phyloP scores from a whole-genome alignment of 2,888 invertebrate species.

The Melieria picta region DNA sequence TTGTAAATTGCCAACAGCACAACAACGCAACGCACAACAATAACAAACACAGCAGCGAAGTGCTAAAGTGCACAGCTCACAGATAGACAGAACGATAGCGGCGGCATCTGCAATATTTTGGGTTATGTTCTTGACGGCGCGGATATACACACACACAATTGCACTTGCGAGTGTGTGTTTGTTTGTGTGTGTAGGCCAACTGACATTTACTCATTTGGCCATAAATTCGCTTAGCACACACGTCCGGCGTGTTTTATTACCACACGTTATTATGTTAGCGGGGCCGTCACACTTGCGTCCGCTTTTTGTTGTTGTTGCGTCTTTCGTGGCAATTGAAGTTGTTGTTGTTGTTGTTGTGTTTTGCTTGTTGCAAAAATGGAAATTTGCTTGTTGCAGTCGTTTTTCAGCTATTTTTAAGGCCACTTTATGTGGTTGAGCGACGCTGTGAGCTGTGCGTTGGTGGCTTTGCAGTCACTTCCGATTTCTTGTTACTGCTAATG shows the following conservation, averaged over 20 bases:
- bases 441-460: background rate
- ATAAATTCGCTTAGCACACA: slow-evolving; percentile 36
- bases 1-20: no score
- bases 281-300: background rate
- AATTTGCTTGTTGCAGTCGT: no score
- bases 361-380: no score
- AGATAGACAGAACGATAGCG: no score
- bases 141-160: background rate
- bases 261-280: slow-evolving; percentile 5
- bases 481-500: slow-evolving; percentile 29
- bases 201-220: slow-evolving; percentile 31
- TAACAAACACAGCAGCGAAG: no score
- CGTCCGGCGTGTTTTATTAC: slow-evolving; percentile 31
- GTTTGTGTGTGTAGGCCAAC: slow-evolving; percentile 25
- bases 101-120: no score
- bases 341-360: no score
- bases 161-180: slow-evolving; percentile 3
- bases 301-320: background rate
- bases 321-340: background rate
- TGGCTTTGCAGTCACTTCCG: slow-evolving; percentile 29
- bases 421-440: background rate
- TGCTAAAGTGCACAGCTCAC: no score
- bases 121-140: no score
- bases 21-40: no score
- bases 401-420: no score